A percentile compares a stretch with the other conserved stretches of the same genome.
Evolutionary conservation across 2,113 vertebrate species (phyloP).

Genomic region (Pituophis catenifer): DNA sequence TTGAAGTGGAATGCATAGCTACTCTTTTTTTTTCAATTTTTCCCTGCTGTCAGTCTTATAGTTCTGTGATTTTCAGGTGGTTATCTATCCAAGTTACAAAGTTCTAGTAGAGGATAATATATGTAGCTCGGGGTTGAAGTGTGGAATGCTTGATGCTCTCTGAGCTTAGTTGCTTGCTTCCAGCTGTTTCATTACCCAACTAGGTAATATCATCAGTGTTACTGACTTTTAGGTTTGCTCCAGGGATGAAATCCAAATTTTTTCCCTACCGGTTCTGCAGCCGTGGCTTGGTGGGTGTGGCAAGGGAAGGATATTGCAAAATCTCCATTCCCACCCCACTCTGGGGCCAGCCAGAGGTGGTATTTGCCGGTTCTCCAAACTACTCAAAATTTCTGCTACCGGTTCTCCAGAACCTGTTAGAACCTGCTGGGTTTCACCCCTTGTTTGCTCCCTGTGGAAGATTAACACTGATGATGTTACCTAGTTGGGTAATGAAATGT

Average conservation of each 20-base stretch:
- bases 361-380: too few relatives aligned
- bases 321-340: too few relatives aligned
- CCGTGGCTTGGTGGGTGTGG: too few relatives aligned
- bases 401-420: too few relatives aligned
- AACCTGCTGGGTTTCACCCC: too few relatives aligned
- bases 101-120: not conserved
- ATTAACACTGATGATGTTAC: not conserved
- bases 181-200: not conserved
- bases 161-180: not conserved
- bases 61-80: not conserved
- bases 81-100: not conserved
- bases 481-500: not conserved
- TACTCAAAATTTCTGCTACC: too few relatives aligned
- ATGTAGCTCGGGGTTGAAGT: not conserved
- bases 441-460: not conserved
- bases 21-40: not conserved
- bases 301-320: too few relatives aligned
- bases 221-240: not conserved
- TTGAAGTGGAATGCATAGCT: not conserved
- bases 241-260: too few relatives aligned
- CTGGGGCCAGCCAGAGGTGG: too few relatives aligned
- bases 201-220: not conserved
- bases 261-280: too few relatives aligned
- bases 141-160: not conserved
- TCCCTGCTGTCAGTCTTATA: too few relatives aligned